Percentiles rank a stretch among this genome's conserved stretches.
These are phyloP conservation scores for Dryobotodes eremita DNA, from an alignment of 2,888 invertebrate species.

Conservation along the genomic window DNA sequence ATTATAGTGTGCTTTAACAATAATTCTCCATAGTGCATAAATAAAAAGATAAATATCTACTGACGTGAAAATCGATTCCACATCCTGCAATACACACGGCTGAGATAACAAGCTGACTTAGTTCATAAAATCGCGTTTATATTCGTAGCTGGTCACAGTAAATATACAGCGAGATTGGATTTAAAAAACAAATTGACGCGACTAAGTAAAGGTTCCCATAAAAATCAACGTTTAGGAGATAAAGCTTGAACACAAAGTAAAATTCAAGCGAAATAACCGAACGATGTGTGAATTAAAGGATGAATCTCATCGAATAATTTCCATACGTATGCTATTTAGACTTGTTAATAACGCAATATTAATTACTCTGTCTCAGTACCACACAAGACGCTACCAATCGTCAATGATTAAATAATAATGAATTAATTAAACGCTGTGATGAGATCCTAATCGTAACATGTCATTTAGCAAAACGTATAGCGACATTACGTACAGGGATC, in stretches of 20 bases:
- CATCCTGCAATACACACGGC: slow-evolving; percentile 40
- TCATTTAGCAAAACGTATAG: slow-evolving; percentile 57
- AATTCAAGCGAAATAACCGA: neutral
- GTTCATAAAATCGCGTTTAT: slow-evolving; percentile 48
- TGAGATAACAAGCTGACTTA: slow-evolving; percentile 25
- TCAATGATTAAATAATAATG: slow-evolving; percentile 47
- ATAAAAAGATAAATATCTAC: slow-evolving; percentile 47
- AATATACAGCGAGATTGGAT: slow-evolving; percentile 17
- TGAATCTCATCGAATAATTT: slow-evolving; percentile 2
- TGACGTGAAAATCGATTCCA: slow-evolving; percentile 41
- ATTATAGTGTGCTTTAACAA: slow-evolving; percentile 47
- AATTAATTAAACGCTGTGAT: slow-evolving; percentile 44
- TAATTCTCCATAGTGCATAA: slow-evolving; percentile 39
- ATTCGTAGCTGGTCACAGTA: slow-evolving; percentile 30
- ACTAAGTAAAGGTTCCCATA: slow-evolving; percentile 14
- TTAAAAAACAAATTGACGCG: slow-evolving; percentile 15
- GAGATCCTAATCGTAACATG: slow-evolving; percentile 60
- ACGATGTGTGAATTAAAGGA: slow-evolving; percentile 8
- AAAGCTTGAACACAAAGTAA: slow-evolving; percentile 10
- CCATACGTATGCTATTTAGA: neutral
- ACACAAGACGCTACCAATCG: slow-evolving; percentile 37
- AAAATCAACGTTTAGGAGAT: slow-evolving; percentile 23
- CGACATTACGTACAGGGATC: slow-evolving; percentile 43
- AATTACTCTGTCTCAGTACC: slow-evolving; percentile 1
- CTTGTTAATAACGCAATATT: slow-evolving; percentile 13